Base-by-base conservation (phyloP, 2,888 invertebrate species). In the Drosophila subquinaria region DNA sequence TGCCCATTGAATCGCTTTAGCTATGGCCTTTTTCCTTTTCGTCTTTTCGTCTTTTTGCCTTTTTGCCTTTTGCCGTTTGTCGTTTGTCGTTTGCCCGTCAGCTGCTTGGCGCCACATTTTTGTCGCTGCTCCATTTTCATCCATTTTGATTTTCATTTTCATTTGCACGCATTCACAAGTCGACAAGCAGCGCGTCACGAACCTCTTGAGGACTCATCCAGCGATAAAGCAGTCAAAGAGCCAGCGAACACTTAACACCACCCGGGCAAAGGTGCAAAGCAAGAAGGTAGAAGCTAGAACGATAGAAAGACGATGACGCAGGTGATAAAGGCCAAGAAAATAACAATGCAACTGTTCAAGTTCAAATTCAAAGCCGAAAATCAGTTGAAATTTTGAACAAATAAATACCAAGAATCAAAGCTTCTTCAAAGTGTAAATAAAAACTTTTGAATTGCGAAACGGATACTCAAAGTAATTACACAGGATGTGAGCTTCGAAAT, bases 1-100 rank as follows among this genome's bases (percentile, higher is more conserved):
- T 85, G 85, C 77, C 73, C 85, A 89, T 87, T 84, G 76, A 89
- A 81, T 73, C 79, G 87, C 62, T 63, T 75, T 62, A 59, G 60
- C 40, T 42, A 47, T 56, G 40, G 47, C 27, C 45, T 38, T 42
- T 63, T 45, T 27, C 20, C n/a, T 15, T 27, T 62, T 20, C 50
- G 2, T 20, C 8, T 30, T 30, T 30, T 30, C 8, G 30, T 2
- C 30, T 30, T 23, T 42, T 30, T 62, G 66, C 55, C 67, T 60
- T 68, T 65, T 66, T 52, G 47, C 52, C 13, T 30, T 23, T 36
- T 42, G 35, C 10, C 43, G 45, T 47, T 27, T 48, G 38, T n/a
- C 13, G 38, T 23, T 36, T 42, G 35, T 13, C 43, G 45, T 47
- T 27, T 48, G 38, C 20, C 13, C 43, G 59, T 60, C 79, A 66